These are phyloP conservation scores for Antheraea assamensis DNA, from an alignment of 2,888 invertebrate genomes.

Conservation along the genomic window DNA sequence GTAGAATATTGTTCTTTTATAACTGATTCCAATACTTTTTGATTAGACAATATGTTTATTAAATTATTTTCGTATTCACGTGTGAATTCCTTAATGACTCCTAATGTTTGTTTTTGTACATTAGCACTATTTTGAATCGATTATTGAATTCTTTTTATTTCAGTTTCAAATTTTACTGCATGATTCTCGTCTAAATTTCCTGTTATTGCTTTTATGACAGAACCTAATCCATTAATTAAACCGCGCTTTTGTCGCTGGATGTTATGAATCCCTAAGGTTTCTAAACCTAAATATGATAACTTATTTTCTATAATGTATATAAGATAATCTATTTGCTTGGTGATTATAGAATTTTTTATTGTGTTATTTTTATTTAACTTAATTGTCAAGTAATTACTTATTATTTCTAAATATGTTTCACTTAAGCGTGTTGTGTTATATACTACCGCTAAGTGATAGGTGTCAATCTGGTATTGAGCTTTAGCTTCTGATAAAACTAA, in stretches of 20 bases:
- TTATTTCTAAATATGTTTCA: no score
- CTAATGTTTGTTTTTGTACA: not conserved
- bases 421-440: no score
- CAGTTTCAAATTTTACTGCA: constrained; percentile 14
- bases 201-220: constrained; percentile 29
- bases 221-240: constrained; percentile 27
- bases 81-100: not conserved
- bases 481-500: constrained; percentile 2
- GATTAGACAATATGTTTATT: not conserved
- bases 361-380: constrained; percentile 22
- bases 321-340: not conserved
- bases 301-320: no score
- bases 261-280: no score
- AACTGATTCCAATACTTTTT: not conserved
- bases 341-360: no score
- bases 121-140: not conserved
- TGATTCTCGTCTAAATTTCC: constrained; percentile 28
- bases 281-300: no score
- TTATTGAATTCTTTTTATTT: not conserved
- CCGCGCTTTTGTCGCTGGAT: constrained; percentile 22
- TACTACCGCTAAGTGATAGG: constrained; percentile 27
- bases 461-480: constrained; percentile 20
- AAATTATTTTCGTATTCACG: not conserved
- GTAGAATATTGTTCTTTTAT: not conserved
- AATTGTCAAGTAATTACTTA: constrained; percentile 27